Base-by-base conservation (phyloP, 2,888 invertebrate species). In the Eumerus sabulonum region DNA sequence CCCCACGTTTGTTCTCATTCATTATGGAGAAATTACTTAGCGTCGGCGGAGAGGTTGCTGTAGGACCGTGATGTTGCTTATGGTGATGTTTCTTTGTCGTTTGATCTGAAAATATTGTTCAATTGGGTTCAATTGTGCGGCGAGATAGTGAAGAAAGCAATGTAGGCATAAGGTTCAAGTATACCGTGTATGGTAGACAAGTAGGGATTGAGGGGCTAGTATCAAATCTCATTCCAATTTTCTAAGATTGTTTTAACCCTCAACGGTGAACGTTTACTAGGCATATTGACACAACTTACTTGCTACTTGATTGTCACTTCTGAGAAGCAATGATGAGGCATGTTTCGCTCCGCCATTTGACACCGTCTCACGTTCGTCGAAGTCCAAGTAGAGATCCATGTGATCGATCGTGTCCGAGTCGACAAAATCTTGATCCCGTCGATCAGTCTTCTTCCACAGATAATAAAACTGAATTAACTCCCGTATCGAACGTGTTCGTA, bases 371-470 rank as follows among this genome's bases (percentile, higher is more conserved):
- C 74, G 79, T 19, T 79, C 79, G 53, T 79, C 79, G 35, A 40
- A 79, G 40, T 79, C 79, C 19, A 87, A 83, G 51, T 88, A 87
- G 3, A 85, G 85, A 72, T 87, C 87, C 87, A 87, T 87, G 67
- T 87, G 87, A 81, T 87, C 88, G 5, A 88, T 85, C 3, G 88
- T 87, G 48, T 88, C 87, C 11, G 88, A 86, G 2, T 87, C 85
- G 1, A 85, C 85, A 60, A 86, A 87, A 76, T 86, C 85, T 42
- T 87, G 86, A 84, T 99, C 99, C 88, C 98, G 98, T 14, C 99
- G 91, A 86, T 98, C 98, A 19, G 98, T 98, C 90, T 99, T 99
- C 90, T 99, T 99, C 99, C 99, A 99, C 64, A 98, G 91, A 85
- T 96, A 96, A 89, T 96, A 96, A 90, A 99, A 99, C 87, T 98